Percentiles rank a stretch among this genome's conserved stretches.
phyloP scores from a whole-genome alignment of 2,797 vertebrate species.

The Cephalopachus bancanus region DNA sequence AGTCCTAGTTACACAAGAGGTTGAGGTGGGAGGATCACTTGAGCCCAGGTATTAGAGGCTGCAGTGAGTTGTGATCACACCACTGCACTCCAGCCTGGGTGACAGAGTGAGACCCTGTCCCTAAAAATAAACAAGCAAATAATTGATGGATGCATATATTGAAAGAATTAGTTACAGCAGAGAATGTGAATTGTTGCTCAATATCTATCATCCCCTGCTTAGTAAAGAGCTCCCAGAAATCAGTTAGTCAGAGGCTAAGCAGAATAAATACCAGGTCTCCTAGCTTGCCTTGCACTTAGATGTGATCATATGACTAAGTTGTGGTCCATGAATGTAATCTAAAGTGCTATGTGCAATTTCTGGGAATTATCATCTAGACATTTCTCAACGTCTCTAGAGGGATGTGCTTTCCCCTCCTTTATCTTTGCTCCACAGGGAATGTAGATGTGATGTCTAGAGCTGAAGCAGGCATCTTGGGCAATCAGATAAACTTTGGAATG shows the following conservation, averaged over 20 bases:
- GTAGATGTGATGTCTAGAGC: background rate
- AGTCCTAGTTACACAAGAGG: no score
- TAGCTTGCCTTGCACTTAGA: background rate
- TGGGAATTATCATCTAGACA: background rate
- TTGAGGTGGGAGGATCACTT: no score
- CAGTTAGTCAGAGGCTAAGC: background rate
- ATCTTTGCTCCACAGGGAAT: background rate
- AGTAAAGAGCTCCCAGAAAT: background rate
- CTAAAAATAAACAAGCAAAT: no score
- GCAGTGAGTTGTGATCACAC: no score
- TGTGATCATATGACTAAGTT: background rate
- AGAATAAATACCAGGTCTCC: background rate
- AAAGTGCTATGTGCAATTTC: background rate
- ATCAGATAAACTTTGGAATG: background rate
- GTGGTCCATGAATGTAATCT: background rate
- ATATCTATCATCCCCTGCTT: background rate
- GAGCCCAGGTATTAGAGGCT: no score
- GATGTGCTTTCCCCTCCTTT: background rate
- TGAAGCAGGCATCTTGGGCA: background rate
- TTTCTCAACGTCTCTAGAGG: background rate
- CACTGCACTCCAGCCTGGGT: no score
- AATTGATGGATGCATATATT: background rate
- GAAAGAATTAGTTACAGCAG: background rate
- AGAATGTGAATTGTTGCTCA: background rate
- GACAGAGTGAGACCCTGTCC: no score